Conservation (phyloP, 2,888 invertebrate genomes). For the Kuschelorhynchus macadamiae region DNA sequence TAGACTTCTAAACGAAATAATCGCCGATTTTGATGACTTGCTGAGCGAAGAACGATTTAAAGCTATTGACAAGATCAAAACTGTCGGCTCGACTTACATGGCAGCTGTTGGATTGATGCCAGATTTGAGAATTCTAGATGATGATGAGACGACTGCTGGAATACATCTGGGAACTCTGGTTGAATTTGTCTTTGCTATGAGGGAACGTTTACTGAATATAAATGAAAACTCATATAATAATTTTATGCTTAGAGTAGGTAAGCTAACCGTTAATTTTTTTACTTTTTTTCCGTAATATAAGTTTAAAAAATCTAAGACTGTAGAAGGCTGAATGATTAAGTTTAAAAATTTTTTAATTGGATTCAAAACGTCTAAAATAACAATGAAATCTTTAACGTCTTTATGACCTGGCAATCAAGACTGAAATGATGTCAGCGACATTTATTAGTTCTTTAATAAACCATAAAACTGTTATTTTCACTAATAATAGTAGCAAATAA, state of each 20-base stretch:
- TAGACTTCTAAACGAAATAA: slow-evolving; percentile 90
- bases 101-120: slow-evolving; percentile 92
- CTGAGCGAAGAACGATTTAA: slow-evolving; percentile 88
- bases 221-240: slow-evolving; percentile 95
- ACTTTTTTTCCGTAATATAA: background rate
- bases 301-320: no score
- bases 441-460: no score
- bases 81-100: slow-evolving; percentile 94
- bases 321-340: no score
- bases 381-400: no score
- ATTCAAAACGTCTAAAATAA: no score
- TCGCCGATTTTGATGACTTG: slow-evolving; percentile 94
- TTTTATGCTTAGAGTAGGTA: slow-evolving; percentile 91
- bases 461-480: no score
- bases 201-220: slow-evolving; percentile 86
- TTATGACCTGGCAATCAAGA: no score
- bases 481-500: no score
- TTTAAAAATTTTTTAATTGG: no score
- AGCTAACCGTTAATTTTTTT: slow-evolving; percentile 63
- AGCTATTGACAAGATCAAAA: slow-evolving; percentile 94
- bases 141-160: slow-evolving; percentile 76
- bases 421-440: no score
- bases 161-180: slow-evolving; percentile 84
- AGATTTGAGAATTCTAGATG: slow-evolving; percentile 80
- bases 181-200: slow-evolving; percentile 92